phyloP scores from a whole-genome alignment of 2,888 invertebrate species.

The Eupeodes latifasciatus region DNA sequence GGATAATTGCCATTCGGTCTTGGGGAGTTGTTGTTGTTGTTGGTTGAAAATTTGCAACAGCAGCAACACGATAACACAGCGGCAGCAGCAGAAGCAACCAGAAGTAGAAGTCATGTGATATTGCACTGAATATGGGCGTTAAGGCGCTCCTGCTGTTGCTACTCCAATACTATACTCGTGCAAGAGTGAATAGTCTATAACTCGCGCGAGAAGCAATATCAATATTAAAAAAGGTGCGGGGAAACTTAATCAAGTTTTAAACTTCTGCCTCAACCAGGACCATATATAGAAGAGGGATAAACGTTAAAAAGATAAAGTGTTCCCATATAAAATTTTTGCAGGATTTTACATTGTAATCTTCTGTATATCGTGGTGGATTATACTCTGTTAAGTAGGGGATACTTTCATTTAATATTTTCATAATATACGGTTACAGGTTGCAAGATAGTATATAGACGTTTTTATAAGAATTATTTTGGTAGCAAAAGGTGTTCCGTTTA shows the following conservation, averaged over 20 bases:
- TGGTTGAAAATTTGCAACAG: constrained; percentile 34
- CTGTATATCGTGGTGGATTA: constrained; percentile 67
- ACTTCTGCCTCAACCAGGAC: constrained; percentile 13
- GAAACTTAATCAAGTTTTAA: constrained; percentile 70
- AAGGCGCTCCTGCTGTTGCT: constrained; percentile 64
- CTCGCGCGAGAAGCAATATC: neutral
- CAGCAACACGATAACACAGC: constrained; percentile 62
- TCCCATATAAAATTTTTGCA: constrained; percentile 40
- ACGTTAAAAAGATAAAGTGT: constrained; percentile 37
- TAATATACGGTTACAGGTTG: constrained; percentile 39
- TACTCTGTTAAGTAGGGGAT: constrained; percentile 55
- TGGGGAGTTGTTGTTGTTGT: neutral
- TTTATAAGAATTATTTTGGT: constrained; percentile 9
- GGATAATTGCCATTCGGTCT: constrained; percentile 62
- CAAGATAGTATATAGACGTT: constrained; percentile 11
- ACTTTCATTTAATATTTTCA: constrained; percentile 66
- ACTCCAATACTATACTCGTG: constrained; percentile 37
- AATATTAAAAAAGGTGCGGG: constrained; percentile 22
- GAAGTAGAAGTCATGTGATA: constrained; percentile 72
- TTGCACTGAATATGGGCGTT: constrained; percentile 74
- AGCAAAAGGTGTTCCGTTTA: constrained; percentile 61
- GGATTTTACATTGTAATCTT: constrained; percentile 57
- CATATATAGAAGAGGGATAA: too few species aligned
- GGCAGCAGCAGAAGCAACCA: constrained; percentile 61
- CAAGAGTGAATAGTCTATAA: constrained; percentile 66